phyloP scores from a whole-genome alignment of 2,113 vertebrate genomes.

The Miniopterus natalensis region DNA sequence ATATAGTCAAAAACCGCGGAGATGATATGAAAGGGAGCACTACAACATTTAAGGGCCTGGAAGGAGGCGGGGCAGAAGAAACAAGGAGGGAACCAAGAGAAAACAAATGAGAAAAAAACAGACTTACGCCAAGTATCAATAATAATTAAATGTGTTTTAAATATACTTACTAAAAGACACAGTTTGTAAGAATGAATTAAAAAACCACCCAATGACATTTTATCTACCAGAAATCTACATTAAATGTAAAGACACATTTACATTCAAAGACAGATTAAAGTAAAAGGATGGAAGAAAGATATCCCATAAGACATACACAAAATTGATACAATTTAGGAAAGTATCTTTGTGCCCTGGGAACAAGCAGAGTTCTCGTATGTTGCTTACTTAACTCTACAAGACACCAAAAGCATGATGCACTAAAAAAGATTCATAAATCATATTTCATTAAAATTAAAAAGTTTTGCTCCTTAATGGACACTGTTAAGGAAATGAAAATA shows the following conservation, averaged over 20 bases:
- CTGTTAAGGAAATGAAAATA: background rate
- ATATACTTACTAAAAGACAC: background rate
- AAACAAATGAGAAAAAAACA: background rate
- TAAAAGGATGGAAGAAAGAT: background rate
- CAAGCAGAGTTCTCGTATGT: background rate
- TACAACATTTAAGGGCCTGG: background rate
- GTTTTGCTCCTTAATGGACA: background rate
- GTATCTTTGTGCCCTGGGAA: background rate
- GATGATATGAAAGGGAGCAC: background rate
- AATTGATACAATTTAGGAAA: background rate
- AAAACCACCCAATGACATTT: background rate
- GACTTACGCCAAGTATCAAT: background rate
- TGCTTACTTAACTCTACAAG: background rate
- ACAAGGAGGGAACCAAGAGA: background rate
- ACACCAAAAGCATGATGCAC: background rate
- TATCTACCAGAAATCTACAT: background rate
- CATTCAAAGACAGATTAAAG: background rate
- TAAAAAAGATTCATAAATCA: conserved; percentile 5
- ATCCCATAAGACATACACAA: background rate
- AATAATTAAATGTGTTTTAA: conserved; percentile 23
- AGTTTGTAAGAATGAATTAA: background rate
- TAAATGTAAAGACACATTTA: conserved; percentile 20
- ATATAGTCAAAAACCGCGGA: background rate
- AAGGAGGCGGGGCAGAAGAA: background rate
- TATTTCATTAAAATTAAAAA: conserved; percentile 2